phyloP scores from a whole-genome alignment of 2,113 vertebrate genomes.

The Cryptoleucopteryx plumbea region DNA sequence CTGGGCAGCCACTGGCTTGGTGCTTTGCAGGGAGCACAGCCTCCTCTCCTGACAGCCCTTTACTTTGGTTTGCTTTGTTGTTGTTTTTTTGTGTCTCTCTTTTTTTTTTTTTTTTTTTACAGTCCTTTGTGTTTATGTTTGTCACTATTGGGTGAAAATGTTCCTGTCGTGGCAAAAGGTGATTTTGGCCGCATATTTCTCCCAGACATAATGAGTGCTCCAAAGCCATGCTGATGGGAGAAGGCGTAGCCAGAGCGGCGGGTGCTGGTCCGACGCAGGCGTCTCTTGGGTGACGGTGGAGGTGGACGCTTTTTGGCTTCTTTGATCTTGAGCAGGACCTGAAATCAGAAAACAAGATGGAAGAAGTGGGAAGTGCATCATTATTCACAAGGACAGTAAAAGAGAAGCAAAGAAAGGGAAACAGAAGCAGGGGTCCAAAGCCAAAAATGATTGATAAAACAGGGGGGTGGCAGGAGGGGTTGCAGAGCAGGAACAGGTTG shows the following conservation, averaged over 20 bases:
- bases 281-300: conserved; percentile 38
- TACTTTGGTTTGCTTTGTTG: background rate
- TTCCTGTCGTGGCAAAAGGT: no score
- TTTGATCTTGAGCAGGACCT: conserved; percentile 81
- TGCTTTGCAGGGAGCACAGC: background rate
- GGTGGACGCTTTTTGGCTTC: conserved; percentile 71
- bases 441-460: background rate
- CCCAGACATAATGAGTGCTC: no score
- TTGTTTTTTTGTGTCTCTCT: no score
- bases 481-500: background rate
- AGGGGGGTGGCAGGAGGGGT: background rate
- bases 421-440: background rate
- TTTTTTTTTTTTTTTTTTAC: conserved; percentile 47
- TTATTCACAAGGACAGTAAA: background rate
- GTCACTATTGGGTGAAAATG: no score
- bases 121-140: no score
- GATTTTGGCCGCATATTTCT: no score
- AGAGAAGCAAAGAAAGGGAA: background rate
- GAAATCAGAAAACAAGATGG: background rate
- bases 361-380: background rate
- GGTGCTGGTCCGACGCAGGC: conserved; percentile 64
- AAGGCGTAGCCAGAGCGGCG: conserved; percentile 93
- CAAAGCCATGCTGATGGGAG: conserved; percentile 81
- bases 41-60: background rate
- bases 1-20: background rate